A percentile compares a stretch with the other conserved stretches of the same genome.
Evolutionary conservation across 2,113 vertebrate genomes (phyloP).

Genomic region (Arenaria interpres): DNA sequence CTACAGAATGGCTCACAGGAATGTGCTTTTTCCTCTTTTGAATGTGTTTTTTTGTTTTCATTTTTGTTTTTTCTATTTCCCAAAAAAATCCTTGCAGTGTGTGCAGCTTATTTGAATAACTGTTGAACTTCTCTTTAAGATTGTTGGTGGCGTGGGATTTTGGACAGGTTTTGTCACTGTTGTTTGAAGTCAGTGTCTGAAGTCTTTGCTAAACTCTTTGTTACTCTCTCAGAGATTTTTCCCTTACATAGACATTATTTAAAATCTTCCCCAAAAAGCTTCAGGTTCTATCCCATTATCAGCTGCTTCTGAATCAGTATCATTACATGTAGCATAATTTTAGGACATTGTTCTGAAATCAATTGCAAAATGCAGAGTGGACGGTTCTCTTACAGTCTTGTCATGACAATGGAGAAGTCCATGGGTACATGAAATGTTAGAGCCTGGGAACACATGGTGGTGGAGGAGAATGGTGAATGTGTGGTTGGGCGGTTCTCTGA

Average conservation of each 20-base stretch:
- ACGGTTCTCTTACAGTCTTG: slow-evolving; percentile 46
- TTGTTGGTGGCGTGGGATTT: background rate
- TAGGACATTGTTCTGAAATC: slow-evolving; percentile 65
- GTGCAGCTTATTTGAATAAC: background rate
- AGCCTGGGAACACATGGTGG: background rate
- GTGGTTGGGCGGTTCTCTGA: background rate
- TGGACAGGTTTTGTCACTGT: background rate
- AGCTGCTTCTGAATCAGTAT: slow-evolving; percentile 3
- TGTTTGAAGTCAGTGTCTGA: background rate
- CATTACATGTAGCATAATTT: slow-evolving; percentile 62
- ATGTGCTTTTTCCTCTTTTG: background rate
- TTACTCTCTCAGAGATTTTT: background rate
- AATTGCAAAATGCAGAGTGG: slow-evolving; percentile 33
- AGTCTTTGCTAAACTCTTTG: background rate
- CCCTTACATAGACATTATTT: background rate
- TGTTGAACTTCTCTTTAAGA: background rate
- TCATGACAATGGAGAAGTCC: slow-evolving; percentile 56
- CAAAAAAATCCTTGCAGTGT: background rate
- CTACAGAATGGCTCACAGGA: background rate
- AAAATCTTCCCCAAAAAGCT: background rate
- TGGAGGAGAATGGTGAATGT: background rate
- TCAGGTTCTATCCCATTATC: background rate
- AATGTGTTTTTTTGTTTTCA: background rate
- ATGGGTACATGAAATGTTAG: slow-evolving; percentile 48
- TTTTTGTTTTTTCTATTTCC: background rate